Conservation (phyloP, 2,113 vertebrate species). For the Lophochroa leadbeateri region DNA sequence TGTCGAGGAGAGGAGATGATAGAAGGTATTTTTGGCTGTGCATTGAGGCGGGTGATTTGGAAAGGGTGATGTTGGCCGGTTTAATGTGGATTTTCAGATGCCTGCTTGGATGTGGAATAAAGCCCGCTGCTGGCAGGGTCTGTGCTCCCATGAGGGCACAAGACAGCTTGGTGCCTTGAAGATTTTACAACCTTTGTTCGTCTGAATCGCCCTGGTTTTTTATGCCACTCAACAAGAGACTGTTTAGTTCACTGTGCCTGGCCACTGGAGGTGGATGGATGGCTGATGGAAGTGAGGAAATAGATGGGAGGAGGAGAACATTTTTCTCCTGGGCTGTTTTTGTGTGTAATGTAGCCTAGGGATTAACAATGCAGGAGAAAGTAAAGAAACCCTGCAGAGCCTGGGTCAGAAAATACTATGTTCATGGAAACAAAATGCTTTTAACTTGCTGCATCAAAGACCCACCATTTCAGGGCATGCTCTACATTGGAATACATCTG, state of each 20-base stretch:
- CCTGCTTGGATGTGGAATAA: background rate
- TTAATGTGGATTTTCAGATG: background rate
- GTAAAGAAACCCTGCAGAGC: background rate
- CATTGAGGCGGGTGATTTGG: rapidly evolving
- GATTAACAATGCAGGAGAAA: background rate
- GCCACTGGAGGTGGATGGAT: background rate
- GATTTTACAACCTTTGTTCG: background rate
- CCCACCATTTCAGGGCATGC: background rate
- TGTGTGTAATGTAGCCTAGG: background rate
- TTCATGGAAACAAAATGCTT: background rate
- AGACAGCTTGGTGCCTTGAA: slow-evolving; percentile 25
- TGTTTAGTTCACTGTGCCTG: slow-evolving; percentile 12
- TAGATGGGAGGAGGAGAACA: background rate
- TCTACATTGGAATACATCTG: background rate
- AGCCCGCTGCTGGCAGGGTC: background rate
- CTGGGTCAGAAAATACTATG: background rate
- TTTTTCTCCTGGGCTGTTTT: slow-evolving; percentile 1
- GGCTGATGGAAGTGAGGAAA: background rate
- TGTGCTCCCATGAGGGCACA: background rate
- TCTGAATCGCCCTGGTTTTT: background rate
- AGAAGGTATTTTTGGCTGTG: background rate
- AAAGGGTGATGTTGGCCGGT: background rate
- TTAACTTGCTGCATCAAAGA: slow-evolving; percentile 10
- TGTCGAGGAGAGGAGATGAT: background rate
- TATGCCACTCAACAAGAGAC: background rate